Conservation (phyloP, 2,888 invertebrate species). For the Nemotelus pantherinus region DNA sequence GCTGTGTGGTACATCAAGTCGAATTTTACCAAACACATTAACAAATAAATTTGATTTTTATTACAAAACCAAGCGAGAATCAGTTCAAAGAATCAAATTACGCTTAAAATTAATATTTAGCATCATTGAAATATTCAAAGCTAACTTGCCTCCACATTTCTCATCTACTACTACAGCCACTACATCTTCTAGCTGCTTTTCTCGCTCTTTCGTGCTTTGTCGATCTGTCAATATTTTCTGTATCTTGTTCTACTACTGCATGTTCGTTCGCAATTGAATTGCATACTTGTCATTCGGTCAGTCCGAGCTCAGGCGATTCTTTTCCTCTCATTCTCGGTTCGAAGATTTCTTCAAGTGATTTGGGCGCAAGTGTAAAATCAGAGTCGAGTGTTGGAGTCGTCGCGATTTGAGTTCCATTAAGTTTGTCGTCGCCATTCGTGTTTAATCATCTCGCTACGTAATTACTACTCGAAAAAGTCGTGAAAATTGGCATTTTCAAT, state of each 20-base stretch:
- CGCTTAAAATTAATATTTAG: not conserved
- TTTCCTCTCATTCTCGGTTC: slow-evolving; percentile 7
- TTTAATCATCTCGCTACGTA: slow-evolving; percentile 16
- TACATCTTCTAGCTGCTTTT: not conserved
- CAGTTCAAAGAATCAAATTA: not conserved
- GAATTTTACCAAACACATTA: too few relatives aligned
- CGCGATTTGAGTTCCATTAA: slow-evolving; percentile 30
- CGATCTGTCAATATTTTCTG: slow-evolving; percentile 25
- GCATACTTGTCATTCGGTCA: slow-evolving; percentile 29
- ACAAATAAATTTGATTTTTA: too few relatives aligned
- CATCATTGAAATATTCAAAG: too few relatives aligned
- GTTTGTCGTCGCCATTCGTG: slow-evolving; percentile 43
- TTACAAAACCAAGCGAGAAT: too few relatives aligned
- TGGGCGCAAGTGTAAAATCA: slow-evolving; percentile 41
- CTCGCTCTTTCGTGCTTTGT: not conserved
- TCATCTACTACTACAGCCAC: not conserved
- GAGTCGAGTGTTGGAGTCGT: slow-evolving; percentile 27
- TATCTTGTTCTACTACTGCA: slow-evolving; percentile 20
- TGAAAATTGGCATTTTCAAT: not conserved
- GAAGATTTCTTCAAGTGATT: slow-evolving; percentile 29
- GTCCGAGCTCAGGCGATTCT: not conserved
- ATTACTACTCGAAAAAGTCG: not conserved
- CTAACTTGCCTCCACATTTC: not conserved
- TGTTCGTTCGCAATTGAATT: slow-evolving; percentile 4
- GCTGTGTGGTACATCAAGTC: too few relatives aligned